Evolutionary conservation across 1,140 invertebrate genomes (phyloP).

Genomic region (Nephotettix cincticeps): DNA sequence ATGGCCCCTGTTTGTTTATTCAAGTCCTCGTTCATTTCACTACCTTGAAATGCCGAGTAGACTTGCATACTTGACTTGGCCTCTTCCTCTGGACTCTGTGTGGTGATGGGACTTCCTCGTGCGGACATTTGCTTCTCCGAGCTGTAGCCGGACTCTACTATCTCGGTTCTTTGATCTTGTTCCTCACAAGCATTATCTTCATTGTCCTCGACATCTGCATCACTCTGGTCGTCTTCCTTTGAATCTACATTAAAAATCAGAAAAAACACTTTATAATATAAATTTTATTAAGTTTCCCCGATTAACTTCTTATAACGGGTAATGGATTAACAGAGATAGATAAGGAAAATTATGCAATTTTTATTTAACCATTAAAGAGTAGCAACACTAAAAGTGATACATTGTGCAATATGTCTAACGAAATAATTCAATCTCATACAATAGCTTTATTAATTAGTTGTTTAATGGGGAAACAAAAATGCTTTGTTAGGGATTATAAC

Average conservation of each 20-base stretch:
- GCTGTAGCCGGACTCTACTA: slow-evolving; percentile 68
- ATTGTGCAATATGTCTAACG: too few species aligned
- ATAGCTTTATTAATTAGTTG: too few species aligned
- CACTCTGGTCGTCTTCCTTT: slow-evolving; percentile 49
- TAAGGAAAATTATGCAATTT: not conserved
- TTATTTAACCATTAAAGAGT: too few species aligned
- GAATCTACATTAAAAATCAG: slow-evolving; percentile 6
- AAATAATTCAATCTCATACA: too few species aligned
- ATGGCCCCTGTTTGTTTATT: too few species aligned
- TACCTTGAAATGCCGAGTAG: not conserved
- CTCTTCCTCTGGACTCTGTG: slow-evolving; percentile 24
- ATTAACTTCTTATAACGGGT: not conserved
- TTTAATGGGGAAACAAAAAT: too few species aligned
- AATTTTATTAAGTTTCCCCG: not conserved
- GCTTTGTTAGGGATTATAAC: too few species aligned
- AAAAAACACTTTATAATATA: not conserved
- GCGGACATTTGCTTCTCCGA: slow-evolving; percentile 57
- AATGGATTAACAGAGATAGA: not conserved
- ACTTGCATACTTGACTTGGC: not conserved
- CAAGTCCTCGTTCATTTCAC: too few species aligned
- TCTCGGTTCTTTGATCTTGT: slow-evolving; percentile 43
- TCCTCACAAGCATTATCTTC: slow-evolving; percentile 56
- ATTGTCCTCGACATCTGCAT: slow-evolving; percentile 81
- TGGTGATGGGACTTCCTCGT: slow-evolving; percentile 37
- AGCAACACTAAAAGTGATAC: too few species aligned